phyloP scores from a whole-genome alignment of 2,797 vertebrate species.

The Propithecus deckenii region DNA sequence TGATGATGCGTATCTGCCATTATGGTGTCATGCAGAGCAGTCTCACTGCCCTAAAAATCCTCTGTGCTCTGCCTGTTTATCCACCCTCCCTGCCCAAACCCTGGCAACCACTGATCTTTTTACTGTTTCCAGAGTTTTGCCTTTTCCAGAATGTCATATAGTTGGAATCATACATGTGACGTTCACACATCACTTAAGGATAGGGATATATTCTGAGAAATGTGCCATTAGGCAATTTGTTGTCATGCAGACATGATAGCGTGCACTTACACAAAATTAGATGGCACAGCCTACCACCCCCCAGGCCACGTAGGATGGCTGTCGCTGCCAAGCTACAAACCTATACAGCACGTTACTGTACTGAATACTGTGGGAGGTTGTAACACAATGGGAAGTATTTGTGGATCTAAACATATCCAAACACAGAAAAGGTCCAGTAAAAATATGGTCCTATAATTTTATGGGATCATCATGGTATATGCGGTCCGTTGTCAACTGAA shows the following conservation, averaged over 20 bases:
- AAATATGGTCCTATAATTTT: background rate
- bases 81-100: background rate
- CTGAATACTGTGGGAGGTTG: background rate
- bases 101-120: background rate
- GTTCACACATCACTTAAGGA: background rate
- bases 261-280: background rate
- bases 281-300: background rate
- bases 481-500: background rate
- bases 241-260: background rate
- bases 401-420: background rate
- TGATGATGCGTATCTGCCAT: background rate
- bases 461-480: background rate
- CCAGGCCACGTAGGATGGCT: background rate
- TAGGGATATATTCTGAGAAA: background rate
- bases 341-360: background rate
- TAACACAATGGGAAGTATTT: background rate
- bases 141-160: background rate
- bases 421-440: background rate
- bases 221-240: background rate
- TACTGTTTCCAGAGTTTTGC: background rate
- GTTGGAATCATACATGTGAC: background rate
- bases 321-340: background rate
- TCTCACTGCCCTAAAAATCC: background rate
- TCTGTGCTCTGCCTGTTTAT: background rate
- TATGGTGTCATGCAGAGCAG: rapidly evolving